Evolutionary conservation across 2,797 vertebrate species (phyloP).

Genomic region (Enteromius argenteus): DNA sequence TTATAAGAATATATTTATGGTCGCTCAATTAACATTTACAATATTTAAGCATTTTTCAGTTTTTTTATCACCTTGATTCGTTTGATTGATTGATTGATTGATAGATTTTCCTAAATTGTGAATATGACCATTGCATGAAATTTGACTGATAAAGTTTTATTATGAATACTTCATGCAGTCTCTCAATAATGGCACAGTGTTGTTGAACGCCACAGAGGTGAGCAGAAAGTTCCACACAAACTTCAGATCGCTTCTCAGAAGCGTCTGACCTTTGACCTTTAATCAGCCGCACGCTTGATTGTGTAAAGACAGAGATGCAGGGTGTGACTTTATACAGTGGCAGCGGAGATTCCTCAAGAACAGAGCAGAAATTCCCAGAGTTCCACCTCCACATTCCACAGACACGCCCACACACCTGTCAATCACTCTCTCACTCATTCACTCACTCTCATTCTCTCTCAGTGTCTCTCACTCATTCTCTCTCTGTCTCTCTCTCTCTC

Average conservation of each 20-base stretch:
- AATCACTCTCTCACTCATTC: too few species aligned
- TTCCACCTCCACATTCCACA: constrained; percentile 24
- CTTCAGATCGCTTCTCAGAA: not conserved
- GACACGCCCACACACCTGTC: constrained; percentile 8
- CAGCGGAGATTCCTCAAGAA: not conserved
- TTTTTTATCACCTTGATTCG: too few species aligned
- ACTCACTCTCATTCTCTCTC: not conserved
- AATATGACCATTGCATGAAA: not conserved
- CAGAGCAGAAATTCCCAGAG: constrained; percentile 2
- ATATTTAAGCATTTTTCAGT: too few species aligned
- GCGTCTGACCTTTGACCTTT: not conserved
- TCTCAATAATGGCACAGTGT: not conserved
- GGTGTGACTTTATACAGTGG: not conserved
- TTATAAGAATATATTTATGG: too few species aligned
- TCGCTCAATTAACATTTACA: too few species aligned
- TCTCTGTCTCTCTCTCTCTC: not conserved
- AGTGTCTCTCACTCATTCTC: too few species aligned
- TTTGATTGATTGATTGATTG: too few species aligned
- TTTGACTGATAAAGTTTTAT: not conserved
- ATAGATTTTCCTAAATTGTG: not conserved
- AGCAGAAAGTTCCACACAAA: not conserved
- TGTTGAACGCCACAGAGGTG: not conserved
- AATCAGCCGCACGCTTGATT: not conserved
- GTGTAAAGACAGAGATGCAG: not conserved
- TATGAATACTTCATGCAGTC: not conserved